These are phyloP conservation scores for Phoxinus phoxinus DNA, from an alignment of 2,113 vertebrate species.

Conservation along the genomic window DNA sequence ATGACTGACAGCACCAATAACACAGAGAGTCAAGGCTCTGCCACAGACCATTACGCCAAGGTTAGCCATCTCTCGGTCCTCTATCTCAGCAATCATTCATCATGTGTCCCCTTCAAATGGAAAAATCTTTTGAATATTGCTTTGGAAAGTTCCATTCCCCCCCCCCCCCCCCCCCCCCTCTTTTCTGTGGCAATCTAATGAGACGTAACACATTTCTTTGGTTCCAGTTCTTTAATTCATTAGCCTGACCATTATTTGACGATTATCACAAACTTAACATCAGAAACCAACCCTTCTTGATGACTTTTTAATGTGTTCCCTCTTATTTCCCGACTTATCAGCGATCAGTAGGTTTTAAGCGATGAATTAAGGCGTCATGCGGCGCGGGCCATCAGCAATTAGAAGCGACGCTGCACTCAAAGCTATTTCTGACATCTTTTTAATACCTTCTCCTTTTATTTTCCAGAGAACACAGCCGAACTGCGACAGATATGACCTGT, in stretches of 20 bases:
- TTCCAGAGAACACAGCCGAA: not conserved
- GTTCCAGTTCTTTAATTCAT: conserved; percentile 58
- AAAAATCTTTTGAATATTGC: conserved; percentile 30
- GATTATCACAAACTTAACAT: conserved; percentile 59
- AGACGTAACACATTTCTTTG: conserved; percentile 55
- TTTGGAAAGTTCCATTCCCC: conserved; percentile 24
- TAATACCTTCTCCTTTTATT: conserved; percentile 34
- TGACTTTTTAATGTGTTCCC: conserved; percentile 61
- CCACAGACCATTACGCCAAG: conserved; percentile 46
- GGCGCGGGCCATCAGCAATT: conserved; percentile 42
- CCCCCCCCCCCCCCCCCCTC: not conserved
- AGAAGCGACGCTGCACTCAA: conserved; percentile 39
- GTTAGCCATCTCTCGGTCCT: conserved; percentile 35
- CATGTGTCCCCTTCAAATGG: conserved; percentile 27
- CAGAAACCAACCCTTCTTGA: conserved; percentile 50
- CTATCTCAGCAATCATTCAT: conserved; percentile 39
- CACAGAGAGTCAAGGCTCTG: conserved; percentile 40
- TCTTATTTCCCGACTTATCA: conserved; percentile 11
- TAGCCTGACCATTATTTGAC: conserved; percentile 60
- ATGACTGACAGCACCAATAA: conserved; percentile 48
- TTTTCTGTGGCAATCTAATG: conserved; percentile 54
- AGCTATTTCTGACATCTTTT: conserved; percentile 31
- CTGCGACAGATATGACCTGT: conserved; percentile 33
- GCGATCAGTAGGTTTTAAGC: conserved; percentile 43
- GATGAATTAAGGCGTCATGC: conserved; percentile 39